Evolutionary conservation across 2,888 invertebrate genomes (phyloP).

Genomic region (Automeris io): DNA sequence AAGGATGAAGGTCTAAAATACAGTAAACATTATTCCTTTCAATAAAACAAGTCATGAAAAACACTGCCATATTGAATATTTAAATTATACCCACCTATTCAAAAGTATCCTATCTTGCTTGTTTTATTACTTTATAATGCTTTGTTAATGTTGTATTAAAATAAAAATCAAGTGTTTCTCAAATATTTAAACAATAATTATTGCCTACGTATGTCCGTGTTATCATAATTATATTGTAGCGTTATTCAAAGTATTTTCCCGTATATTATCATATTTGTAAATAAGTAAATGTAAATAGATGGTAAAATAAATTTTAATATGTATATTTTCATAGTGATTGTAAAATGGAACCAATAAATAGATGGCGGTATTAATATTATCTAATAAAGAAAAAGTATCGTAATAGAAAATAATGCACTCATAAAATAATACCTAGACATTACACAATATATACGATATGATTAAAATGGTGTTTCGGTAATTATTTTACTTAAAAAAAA

Average conservation of each 20-base stretch:
- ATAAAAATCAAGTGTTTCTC: no score
- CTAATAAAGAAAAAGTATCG: slow-evolving; percentile 8
- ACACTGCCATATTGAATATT: slow-evolving; percentile 34
- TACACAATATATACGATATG: slow-evolving; percentile 28
- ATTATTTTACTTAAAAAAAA: no score
- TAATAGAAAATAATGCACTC: slow-evolving; percentile 1
- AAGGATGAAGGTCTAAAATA: no score
- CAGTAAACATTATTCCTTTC: not conserved
- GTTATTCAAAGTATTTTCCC: slow-evolving; percentile 34
- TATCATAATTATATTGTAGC: no score
- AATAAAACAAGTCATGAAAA: slow-evolving; percentile 16
- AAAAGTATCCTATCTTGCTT: no score
- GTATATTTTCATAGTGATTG: slow-evolving; percentile 74
- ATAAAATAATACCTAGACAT: slow-evolving; percentile 6
- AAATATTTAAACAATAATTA: no score
- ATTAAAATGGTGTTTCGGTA: slow-evolving; percentile 31
- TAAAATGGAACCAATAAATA: slow-evolving; percentile 74
- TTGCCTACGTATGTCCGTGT: no score
- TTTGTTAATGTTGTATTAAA: no score
- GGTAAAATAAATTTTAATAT: slow-evolving; percentile 54
- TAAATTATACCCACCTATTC: no score
- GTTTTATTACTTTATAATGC: no score
- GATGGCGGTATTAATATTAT: slow-evolving; percentile 12
- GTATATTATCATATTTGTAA: slow-evolving; percentile 42
- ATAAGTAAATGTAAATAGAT: slow-evolving; percentile 51